Percentiles rank a stretch among this genome's conserved stretches.
Evolutionary conservation across 2,113 vertebrate species (phyloP).

Genomic region (Macrotis lagotis): DNA sequence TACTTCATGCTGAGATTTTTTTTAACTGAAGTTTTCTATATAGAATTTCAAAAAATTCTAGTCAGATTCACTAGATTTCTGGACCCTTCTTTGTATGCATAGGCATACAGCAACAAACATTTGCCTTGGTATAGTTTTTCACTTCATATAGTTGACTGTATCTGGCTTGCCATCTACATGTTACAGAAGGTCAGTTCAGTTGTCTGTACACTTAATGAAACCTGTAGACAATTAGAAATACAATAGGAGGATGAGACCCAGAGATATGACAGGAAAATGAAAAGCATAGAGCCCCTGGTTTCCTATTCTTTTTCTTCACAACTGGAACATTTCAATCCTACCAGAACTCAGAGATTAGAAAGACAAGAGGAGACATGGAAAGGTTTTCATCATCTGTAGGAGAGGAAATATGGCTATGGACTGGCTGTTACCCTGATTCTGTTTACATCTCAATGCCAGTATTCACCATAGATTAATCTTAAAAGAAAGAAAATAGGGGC

Average conservation of each 20-base stretch:
- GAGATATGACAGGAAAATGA: constrained; percentile 1
- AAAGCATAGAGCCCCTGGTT: not conserved
- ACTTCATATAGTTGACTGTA: not conserved
- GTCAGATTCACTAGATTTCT: not conserved
- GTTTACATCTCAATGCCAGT: not conserved
- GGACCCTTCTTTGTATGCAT: not conserved
- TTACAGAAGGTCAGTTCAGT: not conserved
- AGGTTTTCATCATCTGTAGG: not conserved
- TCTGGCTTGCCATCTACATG: constrained; percentile 46
- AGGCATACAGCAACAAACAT: not conserved
- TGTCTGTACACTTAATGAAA: constrained; percentile 76
- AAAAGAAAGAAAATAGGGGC: not conserved
- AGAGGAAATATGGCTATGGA: not conserved
- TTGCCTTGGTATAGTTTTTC: constrained; percentile 31
- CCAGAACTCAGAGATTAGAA: not conserved
- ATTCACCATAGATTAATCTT: not conserved
- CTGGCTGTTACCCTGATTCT: not conserved
- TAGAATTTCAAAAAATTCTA: not conserved
- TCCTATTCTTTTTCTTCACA: not conserved
- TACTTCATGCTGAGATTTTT: not conserved
- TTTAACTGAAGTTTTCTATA: not conserved
- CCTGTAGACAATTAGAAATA: constrained; percentile 69
- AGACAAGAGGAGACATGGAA: not conserved
- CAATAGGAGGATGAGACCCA: constrained; percentile 65
- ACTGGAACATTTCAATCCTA: not conserved